Percentiles rank a stretch among this genome's conserved stretches.
Evolutionary conservation across 2,797 vertebrate genomes (phyloP).

Genomic region (Lepidocolaptes lacrymiger): DNA sequence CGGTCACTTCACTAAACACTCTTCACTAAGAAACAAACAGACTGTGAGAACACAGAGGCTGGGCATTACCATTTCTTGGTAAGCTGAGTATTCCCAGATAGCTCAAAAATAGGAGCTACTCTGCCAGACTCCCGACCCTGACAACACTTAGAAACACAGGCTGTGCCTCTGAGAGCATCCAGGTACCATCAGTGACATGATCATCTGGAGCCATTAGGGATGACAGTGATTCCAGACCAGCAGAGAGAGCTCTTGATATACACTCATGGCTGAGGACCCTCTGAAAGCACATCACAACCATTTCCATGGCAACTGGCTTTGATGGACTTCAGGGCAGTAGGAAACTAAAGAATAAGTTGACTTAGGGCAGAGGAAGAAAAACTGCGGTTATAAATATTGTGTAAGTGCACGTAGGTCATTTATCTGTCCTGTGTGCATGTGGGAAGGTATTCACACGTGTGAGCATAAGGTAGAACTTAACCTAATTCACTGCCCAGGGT

Average conservation of each 20-base stretch:
- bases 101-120: background rate
- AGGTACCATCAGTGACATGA: background rate
- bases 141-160: background rate
- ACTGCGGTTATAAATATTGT: conserved; percentile 12
- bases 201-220: background rate
- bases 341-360: conserved; percentile 31
- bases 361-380: conserved; percentile 14
- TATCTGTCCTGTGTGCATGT: background rate
- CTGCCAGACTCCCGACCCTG: background rate
- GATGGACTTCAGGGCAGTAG: conserved; percentile 41
- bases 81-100: background rate
- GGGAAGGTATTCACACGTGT: background rate
- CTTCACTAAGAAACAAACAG: background rate
- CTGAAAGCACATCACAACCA: conserved; percentile 27
- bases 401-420: background rate
- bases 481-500: background rate
- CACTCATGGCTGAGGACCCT: background rate
- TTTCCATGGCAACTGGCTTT: conserved; percentile 62
- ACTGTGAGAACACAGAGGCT: background rate
- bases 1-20: background rate
- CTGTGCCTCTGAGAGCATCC: background rate
- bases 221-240: conserved; percentile 38
- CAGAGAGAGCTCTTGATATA: conserved; percentile 65
- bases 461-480: background rate
- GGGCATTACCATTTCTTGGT: background rate